Base-by-base conservation (phyloP, 2,113 vertebrate species). In the Laticauda colubrina region DNA sequence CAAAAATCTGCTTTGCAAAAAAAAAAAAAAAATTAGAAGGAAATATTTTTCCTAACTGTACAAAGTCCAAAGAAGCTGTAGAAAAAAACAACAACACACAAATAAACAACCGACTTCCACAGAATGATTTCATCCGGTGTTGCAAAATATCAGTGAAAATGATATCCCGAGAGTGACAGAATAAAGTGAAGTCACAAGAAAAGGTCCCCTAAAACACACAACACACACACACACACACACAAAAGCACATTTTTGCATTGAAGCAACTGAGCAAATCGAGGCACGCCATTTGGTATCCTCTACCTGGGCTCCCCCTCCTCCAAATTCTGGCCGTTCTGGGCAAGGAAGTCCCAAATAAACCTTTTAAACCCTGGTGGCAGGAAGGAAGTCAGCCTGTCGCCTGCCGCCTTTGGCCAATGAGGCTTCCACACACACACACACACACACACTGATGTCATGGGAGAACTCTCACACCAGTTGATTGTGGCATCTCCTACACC, bases 391-490 rank as follows among this genome's bases (percentile, higher is more conserved):
- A 0, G 2, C 24, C 2, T 1, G 4, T 55, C 29, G 12, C 29
- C 53, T 1, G 12, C 8, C 2, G 53, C 21, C 23, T 85, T 1
- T 2, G n/a, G 64, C 93, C 93, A 59, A 43, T 53, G 1, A 56
- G 14, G 24, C 24, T 53, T 7, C 55, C 93, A 24, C 64, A 51
- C 48, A 9, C 48, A 51, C 48, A 45, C 4, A 45, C 45, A 45
- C 48, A 1, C 48, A 69, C 93, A 18, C 64, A 29, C 89, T 45
- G 75, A 93, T 90, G 92, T 90, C 92, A 93, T 51, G 56, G 45
- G 24, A 23, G n/a, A 90, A 54, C 51, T 23, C 21, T 24, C 34
- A 39, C 93, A 90, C 91, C 85, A 61, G 91, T 94, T 92, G 91
- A 92, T 54, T 85, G 39, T 43, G 8, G 26, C 39, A 11, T 59